Evolutionary conservation across 1,140 invertebrate species (phyloP), one percentile per base, ranked within the genome.

Genomic region (Drosophila busckii): DNA sequence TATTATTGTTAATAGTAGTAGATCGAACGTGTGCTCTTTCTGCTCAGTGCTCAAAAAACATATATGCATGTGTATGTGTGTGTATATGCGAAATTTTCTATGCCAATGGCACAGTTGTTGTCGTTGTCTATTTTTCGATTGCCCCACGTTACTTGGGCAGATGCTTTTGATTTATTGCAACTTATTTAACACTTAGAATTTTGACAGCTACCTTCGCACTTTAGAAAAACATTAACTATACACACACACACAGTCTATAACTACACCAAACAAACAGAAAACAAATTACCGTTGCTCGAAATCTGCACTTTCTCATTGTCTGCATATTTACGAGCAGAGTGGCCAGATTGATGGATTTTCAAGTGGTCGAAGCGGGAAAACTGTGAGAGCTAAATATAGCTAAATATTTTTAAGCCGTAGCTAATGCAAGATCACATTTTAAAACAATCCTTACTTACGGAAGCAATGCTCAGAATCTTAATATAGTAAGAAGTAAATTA

Each of bases 11-110:
- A 32, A 45, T n/a, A 29, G 37, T 13, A n/a, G n/a, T n/a, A n/a
- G 37, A 10, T 52, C 25, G 40, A 46, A 61, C 50, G 32, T 50
- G 46, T 58, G 17, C 19, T 25, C 23, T 34, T 58, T 58, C 49
- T 61, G 10, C n/a, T n/a, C n/a, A n/a, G n/a, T n/a, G n/a, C n/a
- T n/a, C n/a, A n/a, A n/a, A n/a, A n/a, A n/a, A n/a, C n/a, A n/a
- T n/a, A n/a, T n/a, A n/a, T 35, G 4, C 15, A 20, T 41, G 8
- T 44, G 22, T 31, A 26, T 28, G 26, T 63, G 22, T 48, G 26
- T 52, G 52, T 60, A 37, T 60, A 80, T 80, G 58, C 73, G 41
- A 73, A 80, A 59, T 80, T 78, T 76, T 78, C 73, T 80, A 80
- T 80, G 73, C 68, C 73, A 78, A 78, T 78, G 73, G 65, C 65